Evolutionary conservation across 2,797 vertebrate species (phyloP).

Genomic region (Cirrhinus molitorella): DNA sequence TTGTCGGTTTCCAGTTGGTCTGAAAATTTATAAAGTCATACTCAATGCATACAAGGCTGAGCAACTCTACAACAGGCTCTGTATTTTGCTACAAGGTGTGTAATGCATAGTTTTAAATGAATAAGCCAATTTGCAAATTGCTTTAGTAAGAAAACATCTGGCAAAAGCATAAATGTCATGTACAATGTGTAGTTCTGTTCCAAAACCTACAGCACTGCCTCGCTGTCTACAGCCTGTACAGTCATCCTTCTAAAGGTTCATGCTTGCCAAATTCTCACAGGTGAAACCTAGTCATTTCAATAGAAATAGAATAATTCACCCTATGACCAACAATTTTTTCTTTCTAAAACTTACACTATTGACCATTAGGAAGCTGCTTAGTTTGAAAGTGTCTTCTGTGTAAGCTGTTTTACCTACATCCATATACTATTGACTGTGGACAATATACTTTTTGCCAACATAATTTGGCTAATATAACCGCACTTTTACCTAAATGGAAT

Average conservation of each 20-base stretch:
- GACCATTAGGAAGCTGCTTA: neutral
- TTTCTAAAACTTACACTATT: neutral
- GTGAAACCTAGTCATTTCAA: neutral
- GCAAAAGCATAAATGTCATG: neutral
- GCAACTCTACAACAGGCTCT: neutral
- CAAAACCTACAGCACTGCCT: neutral
- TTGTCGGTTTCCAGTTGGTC: conserved; percentile 26
- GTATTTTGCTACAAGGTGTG: conserved; percentile 7
- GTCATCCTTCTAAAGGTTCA: neutral
- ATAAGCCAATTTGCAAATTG: neutral
- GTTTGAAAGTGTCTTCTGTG: neutral
- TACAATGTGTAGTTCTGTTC: neutral
- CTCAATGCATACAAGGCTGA: neutral
- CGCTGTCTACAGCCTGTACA: neutral
- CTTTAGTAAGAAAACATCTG: neutral
- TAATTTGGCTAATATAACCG: neutral
- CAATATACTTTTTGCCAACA: neutral
- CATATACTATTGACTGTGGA: neutral
- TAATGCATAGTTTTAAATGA: conserved; percentile 17
- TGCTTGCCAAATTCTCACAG: neutral
- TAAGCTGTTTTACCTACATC: neutral
- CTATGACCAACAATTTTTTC: neutral
- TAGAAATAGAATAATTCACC: neutral
- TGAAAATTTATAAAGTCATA: conserved; percentile 13
- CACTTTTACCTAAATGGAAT: neutral